These are phyloP conservation scores for Echiichthys vipera DNA, from an alignment of 2,797 vertebrate genomes.

Conservation along the genomic window DNA sequence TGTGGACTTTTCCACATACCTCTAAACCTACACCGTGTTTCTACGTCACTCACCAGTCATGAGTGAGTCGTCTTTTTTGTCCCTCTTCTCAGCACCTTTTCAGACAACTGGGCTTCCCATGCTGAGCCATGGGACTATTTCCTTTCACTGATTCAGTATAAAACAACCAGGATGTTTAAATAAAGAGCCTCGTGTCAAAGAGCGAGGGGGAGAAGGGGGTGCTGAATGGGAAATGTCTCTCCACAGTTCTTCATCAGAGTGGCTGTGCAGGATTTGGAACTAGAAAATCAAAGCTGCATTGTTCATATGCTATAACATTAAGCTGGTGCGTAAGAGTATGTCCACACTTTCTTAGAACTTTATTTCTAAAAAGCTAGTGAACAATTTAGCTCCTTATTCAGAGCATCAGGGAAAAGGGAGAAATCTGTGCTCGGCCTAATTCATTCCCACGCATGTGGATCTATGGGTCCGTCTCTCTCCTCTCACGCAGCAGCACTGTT, in stretches of 20 bases:
- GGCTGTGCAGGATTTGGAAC: slow-evolving; percentile 38
- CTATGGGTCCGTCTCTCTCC: no score
- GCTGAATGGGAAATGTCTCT: slow-evolving; percentile 40
- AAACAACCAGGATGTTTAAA: slow-evolving; percentile 30
- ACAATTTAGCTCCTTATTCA: no score
- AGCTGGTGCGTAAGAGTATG: not conserved
- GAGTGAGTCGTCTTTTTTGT: not conserved
- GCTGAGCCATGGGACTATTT: not conserved
- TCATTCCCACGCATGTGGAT: no score
- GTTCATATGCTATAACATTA: slow-evolving; percentile 40
- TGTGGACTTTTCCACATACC: not conserved
- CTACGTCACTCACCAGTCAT: not conserved
- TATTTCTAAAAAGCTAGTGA: no score
- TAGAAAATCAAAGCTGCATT: slow-evolving; percentile 14
- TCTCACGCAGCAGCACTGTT: no score
- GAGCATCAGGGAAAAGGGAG: no score
- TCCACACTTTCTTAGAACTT: no score
- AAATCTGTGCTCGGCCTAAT: no score
- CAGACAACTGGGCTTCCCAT: slow-evolving; percentile 63
- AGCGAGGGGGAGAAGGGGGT: not conserved
- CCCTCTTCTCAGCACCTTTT: slow-evolving; percentile 2
- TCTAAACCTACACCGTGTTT: not conserved
- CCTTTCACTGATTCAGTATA: not conserved
- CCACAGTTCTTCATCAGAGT: slow-evolving; percentile 28
- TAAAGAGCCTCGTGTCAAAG: slow-evolving; percentile 59